A percentile compares a stretch with the other conserved stretches of the same genome.
Evolutionary conservation across 2,888 invertebrate species (phyloP).

Genomic region (Napeogenes inachia): DNA sequence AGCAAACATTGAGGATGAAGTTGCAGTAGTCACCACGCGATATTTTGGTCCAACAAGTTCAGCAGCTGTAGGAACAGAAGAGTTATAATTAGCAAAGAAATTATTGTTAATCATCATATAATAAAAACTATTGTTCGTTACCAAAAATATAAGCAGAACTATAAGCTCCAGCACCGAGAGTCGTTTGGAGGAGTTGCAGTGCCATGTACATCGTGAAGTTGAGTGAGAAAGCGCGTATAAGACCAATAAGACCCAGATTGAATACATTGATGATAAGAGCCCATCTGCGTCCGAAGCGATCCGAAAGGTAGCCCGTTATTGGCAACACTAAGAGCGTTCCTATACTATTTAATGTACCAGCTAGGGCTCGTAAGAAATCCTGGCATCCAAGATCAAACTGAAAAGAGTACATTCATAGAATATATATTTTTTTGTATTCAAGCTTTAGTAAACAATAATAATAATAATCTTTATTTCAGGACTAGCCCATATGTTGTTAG

Average conservation of each 20-base stretch:
- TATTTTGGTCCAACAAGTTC: conserved; percentile 86
- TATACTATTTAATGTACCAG: conserved; percentile 80
- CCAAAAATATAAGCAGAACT: conserved; percentile 49
- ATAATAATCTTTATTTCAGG: too few relatives aligned
- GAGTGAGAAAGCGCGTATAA: conserved; percentile 69
- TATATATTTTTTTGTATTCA: too few relatives aligned
- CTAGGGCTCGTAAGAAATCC: conserved; percentile 79
- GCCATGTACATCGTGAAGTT: conserved; percentile 59
- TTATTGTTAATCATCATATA: conserved; percentile 10
- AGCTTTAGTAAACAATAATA: too few relatives aligned
- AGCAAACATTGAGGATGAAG: conserved; percentile 83
- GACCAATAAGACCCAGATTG: conserved; percentile 50
- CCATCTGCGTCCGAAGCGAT: conserved; percentile 77
- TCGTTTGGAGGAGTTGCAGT: conserved; percentile 60
- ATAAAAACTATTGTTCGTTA: conserved; percentile 24
- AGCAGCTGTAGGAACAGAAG: conserved; percentile 49
- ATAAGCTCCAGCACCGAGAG: conserved; percentile 57
- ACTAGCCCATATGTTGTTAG: too few relatives aligned
- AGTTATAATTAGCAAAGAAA: too few relatives aligned
- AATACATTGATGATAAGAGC: conserved; percentile 66
- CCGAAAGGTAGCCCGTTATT: conserved; percentile 78
- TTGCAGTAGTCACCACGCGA: conserved; percentile 82
- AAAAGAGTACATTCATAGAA: conserved; percentile 10
- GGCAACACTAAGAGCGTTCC: conserved; percentile 80
- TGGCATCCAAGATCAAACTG: conserved; percentile 76